Evolutionary conservation across 2,113 vertebrate genomes (phyloP).

Genomic region (Grammomys surdaster): DNA sequence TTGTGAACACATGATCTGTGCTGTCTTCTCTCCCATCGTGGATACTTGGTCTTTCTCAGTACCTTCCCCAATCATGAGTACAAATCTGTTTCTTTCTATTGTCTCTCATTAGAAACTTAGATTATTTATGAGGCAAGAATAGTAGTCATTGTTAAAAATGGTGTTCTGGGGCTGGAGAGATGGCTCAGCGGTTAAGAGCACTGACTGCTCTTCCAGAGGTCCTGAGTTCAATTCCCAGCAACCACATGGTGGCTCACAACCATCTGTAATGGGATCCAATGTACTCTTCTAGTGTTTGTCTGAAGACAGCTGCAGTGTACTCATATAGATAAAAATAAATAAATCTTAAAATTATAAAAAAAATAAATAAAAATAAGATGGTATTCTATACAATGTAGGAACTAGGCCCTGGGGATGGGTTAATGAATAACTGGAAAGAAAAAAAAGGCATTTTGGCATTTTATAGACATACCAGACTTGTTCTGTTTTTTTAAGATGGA

Average conservation of each 20-base stretch:
- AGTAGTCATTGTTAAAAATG: slow-evolving; percentile 2
- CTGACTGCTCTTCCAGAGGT: too few species aligned
- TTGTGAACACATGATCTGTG: slow-evolving; percentile 68
- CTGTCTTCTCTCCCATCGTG: slow-evolving; percentile 14
- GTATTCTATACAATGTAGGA: slow-evolving; percentile 6
- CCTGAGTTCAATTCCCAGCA: too few species aligned
- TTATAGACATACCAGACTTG: neutral
- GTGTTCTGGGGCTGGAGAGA: neutral
- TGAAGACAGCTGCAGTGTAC: too few species aligned
- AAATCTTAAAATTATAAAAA: too few species aligned
- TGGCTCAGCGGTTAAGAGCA: too few species aligned
- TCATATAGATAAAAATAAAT: too few species aligned
- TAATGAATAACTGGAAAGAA: neutral
- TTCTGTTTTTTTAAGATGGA: neutral
- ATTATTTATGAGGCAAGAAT: neutral
- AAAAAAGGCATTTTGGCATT: slow-evolving; percentile 12
- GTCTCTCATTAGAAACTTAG: slow-evolving; percentile 28
- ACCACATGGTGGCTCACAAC: too few species aligned
- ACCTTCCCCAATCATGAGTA: neutral
- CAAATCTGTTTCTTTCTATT: slow-evolving; percentile 47
- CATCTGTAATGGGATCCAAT: too few species aligned
- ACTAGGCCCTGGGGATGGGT: neutral
- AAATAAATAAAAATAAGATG: neutral
- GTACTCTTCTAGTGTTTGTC: too few species aligned
- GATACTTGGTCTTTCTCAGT: slow-evolving; percentile 51